These are phyloP conservation scores for Oegoconia quadripuncta DNA, from an alignment of 2,888 invertebrate species.

Conservation along the genomic window DNA sequence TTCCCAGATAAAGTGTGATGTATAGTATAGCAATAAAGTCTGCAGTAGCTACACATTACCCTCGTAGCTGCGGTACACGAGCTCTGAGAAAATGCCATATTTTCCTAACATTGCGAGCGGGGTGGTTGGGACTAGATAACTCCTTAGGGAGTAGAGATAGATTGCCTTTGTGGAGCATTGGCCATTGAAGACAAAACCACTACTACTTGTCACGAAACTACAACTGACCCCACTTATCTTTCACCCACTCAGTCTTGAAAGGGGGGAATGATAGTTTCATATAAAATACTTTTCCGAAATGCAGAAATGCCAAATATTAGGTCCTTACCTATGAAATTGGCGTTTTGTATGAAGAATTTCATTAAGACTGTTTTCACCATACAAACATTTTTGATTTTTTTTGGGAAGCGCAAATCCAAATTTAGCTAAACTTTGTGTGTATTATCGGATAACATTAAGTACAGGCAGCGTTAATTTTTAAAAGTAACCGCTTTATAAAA, in stretches of 20 bases:
- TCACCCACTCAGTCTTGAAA: slow-evolving; percentile 4
- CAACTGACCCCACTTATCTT: slow-evolving; percentile 15
- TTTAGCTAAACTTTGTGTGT: no score
- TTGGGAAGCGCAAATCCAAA: no score
- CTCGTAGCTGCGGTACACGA: slow-evolving; percentile 21
- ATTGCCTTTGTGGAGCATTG: slow-evolving; percentile 47
- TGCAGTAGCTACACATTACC: slow-evolving; percentile 25
- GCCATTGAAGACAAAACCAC: slow-evolving; percentile 37
- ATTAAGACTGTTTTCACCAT: no score
- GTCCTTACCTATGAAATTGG: no score
- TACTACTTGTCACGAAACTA: slow-evolving; percentile 35
- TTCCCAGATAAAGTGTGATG: slow-evolving; percentile 24
- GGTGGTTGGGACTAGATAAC: slow-evolving; percentile 33
- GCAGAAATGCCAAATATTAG: no score
- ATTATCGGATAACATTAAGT: no score
- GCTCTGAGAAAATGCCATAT: slow-evolving; percentile 43
- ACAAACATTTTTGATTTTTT: no score
- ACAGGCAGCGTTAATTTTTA: no score
- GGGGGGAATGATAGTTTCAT: not conserved
- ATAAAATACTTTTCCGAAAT: not conserved
- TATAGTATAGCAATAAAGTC: slow-evolving; percentile 28
- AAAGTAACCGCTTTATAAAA: no score
- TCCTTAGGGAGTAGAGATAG: slow-evolving; percentile 48
- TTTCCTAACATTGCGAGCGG: slow-evolving; percentile 41
- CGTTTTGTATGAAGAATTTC: no score